phyloP scores from a whole-genome alignment of 2,113 vertebrate species.

The Chionodraco myersi region DNA sequence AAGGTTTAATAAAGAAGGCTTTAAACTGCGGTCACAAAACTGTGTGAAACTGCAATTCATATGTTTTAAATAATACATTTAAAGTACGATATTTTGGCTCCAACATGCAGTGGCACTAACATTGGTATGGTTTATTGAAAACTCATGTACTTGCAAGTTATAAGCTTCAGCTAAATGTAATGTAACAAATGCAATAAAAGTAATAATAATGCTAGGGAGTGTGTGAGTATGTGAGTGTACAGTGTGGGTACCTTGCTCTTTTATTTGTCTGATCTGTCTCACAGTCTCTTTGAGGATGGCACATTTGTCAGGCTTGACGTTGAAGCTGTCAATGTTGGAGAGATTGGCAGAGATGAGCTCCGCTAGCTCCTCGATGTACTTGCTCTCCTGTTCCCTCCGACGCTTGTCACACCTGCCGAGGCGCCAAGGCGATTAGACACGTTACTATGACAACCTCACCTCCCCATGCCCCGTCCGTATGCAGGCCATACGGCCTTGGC shows the following conservation, averaged over 20 bases:
- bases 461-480: slow-evolving; percentile 46
- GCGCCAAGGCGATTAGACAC: slow-evolving; percentile 66
- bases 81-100: too few species aligned
- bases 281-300: slow-evolving; percentile 99
- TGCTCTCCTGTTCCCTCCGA: slow-evolving; percentile 97
- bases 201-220: not conserved
- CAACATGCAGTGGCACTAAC: too few species aligned
- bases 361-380: slow-evolving; percentile 98
- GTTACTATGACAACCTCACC: slow-evolving; percentile 74
- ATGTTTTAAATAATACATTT: too few species aligned
- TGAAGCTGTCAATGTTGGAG: slow-evolving; percentile 98
- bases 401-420: slow-evolving; percentile 92
- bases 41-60: too few species aligned
- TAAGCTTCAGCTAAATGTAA: not conserved
- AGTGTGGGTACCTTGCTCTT: slow-evolving; percentile 92
- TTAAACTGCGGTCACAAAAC: too few species aligned
- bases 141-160: too few species aligned
- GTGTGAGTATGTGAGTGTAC: not conserved
- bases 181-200: not conserved
- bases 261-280: slow-evolving; percentile 98
- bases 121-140: too few species aligned
- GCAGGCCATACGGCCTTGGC: slow-evolving; percentile 21
- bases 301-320: slow-evolving; percentile 99
- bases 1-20: too few species aligned
- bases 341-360: slow-evolving; percentile 99